phyloP scores from a whole-genome alignment of 2,113 vertebrate genomes.

The Casuarius casuarius region DNA sequence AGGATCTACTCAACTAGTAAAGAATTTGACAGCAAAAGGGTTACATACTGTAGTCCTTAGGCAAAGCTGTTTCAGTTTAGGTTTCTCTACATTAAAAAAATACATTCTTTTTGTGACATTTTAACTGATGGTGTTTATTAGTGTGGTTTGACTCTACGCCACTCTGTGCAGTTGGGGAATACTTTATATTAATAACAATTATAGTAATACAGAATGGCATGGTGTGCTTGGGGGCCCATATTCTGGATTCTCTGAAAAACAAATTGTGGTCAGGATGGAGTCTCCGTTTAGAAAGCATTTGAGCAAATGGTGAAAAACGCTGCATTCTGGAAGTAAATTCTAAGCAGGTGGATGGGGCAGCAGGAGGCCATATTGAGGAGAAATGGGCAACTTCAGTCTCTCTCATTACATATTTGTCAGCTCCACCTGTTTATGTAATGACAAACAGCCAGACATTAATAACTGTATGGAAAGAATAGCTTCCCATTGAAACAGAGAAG shows the following conservation, averaged over 20 bases:
- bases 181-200: constrained; percentile 29
- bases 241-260: background rate
- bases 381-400: constrained; percentile 40
- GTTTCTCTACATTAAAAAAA: background rate
- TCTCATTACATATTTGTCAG: background rate
- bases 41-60: background rate
- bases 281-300: background rate
- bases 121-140: constrained; percentile 10
- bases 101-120: background rate
- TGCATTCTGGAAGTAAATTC: constrained; percentile 27
- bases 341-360: constrained; percentile 33
- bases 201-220: background rate
- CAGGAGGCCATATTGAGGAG: constrained; percentile 16
- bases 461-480: background rate
- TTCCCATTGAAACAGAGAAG: background rate
- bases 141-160: background rate
- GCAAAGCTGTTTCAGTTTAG: background rate
- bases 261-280: background rate
- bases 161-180: background rate
- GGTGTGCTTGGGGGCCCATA: background rate
- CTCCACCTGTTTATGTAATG: constrained; percentile 2
- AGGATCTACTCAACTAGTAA: background rate
- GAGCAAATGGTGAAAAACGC: constrained; percentile 10
- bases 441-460: background rate
- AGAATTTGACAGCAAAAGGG: background rate